A percentile compares a stretch with the other conserved stretches of the same genome.
phyloP scores from a whole-genome alignment of 2,888 invertebrate genomes.

The Phyllotreta striolata region DNA sequence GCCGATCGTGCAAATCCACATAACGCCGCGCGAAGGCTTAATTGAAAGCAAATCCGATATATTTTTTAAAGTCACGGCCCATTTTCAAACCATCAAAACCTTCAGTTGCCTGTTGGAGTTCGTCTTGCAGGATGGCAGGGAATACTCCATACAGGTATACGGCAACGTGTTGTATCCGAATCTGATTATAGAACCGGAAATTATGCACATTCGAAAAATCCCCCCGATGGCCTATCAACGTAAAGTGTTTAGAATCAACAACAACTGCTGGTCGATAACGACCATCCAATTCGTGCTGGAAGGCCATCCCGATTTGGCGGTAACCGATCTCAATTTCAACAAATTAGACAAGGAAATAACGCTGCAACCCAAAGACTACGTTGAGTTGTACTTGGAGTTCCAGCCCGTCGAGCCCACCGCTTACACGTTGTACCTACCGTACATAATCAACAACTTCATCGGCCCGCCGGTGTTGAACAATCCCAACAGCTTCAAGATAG shows the following conservation, averaged over 20 bases:
- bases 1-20: slow-evolving; percentile 40
- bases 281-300: slow-evolving; percentile 53
- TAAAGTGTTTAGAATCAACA: slow-evolving; percentile 51
- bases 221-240: slow-evolving; percentile 53
- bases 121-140: slow-evolving; percentile 51
- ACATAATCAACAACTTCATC: slow-evolving; percentile 66
- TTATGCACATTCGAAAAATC: slow-evolving; percentile 64
- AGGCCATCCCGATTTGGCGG: slow-evolving; percentile 56
- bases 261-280: slow-evolving; percentile 49
- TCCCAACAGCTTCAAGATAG: slow-evolving; percentile 38
- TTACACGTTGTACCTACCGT: slow-evolving; percentile 68
- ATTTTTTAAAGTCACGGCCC: slow-evolving; percentile 45
- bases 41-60: slow-evolving; percentile 46
- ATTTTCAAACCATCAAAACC: slow-evolving; percentile 33
- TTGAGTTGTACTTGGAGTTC: slow-evolving; percentile 58
- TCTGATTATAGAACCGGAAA: slow-evolving; percentile 63
- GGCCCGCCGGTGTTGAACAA: slow-evolving; percentile 63
- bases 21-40: slow-evolving; percentile 47
- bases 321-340: slow-evolving; percentile 48
- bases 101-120: slow-evolving; percentile 41
- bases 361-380: slow-evolving; percentile 49
- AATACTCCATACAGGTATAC: slow-evolving; percentile 59
- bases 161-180: slow-evolving; percentile 65
- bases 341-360: slow-evolving; percentile 36
- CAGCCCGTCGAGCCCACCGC: slow-evolving; percentile 60